Evolutionary conservation across 2,888 invertebrate species (phyloP).

Genomic region (Loripinus fragilis): DNA sequence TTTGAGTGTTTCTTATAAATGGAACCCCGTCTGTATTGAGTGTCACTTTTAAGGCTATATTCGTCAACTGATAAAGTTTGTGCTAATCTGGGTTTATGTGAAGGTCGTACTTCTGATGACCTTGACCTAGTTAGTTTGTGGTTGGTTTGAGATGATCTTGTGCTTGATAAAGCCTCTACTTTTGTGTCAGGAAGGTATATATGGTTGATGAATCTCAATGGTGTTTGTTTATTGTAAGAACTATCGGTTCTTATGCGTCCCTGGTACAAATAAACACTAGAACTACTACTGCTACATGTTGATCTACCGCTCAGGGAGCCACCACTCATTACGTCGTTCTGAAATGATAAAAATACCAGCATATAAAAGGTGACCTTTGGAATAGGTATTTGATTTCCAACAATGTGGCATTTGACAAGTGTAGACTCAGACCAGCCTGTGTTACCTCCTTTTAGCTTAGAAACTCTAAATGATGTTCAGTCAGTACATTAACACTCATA

Average conservation of each 20-base stretch:
- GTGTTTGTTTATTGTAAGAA: not conserved
- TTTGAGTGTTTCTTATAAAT: not conserved
- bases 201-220: not conserved
- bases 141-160: not conserved
- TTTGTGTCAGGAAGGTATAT: constrained; percentile 1
- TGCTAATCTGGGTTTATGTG: not conserved
- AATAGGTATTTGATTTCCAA: too few relatives aligned
- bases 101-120: not conserved
- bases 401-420: too few relatives aligned
- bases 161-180: not conserved
- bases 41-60: not conserved
- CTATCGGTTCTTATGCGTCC: not conserved
- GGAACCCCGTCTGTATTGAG: not conserved
- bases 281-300: not conserved
- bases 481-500: too few relatives aligned
- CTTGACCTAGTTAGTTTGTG: not conserved
- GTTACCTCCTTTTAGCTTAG: too few relatives aligned
- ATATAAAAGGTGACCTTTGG: too few relatives aligned
- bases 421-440: too few relatives aligned
- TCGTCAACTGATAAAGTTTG: not conserved
- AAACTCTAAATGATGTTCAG: too few relatives aligned
- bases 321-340: not conserved
- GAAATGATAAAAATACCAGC: too few relatives aligned
- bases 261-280: not conserved
- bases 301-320: not conserved